Evolutionary conservation across 2,888 invertebrate species (phyloP).

Genomic region (Drosophila niveifrons): DNA sequence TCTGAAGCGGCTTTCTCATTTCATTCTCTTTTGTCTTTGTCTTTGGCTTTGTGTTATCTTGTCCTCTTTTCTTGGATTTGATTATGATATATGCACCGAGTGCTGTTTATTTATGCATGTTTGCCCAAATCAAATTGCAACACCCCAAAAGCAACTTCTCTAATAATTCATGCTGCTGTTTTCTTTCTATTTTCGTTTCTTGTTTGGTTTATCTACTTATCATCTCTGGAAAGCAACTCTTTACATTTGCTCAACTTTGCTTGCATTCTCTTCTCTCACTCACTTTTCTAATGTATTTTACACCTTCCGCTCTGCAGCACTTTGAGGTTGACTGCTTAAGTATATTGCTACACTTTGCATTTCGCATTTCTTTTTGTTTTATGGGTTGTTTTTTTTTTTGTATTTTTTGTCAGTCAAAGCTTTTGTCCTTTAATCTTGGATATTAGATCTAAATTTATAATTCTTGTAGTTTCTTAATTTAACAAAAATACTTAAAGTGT

Average conservation of each 20-base stretch:
- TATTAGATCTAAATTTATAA: too few species aligned
- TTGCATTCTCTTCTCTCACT: neutral
- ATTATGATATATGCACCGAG: slow-evolving; percentile 5
- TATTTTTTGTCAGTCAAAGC: too few species aligned
- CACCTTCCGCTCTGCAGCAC: neutral
- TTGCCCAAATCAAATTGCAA: slow-evolving; percentile 17
- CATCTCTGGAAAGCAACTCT: neutral
- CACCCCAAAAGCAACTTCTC: slow-evolving; percentile 10
- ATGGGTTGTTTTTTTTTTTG: too few species aligned
- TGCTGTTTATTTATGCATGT: slow-evolving; percentile 3
- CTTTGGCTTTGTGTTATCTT: neutral
- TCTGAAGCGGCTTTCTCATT: slow-evolving; percentile 2
- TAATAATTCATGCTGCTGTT: slow-evolving; percentile 6
- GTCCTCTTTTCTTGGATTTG: neutral
- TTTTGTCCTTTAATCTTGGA: too few species aligned
- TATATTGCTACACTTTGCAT: neutral
- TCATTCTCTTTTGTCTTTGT: neutral
- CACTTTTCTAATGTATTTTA: neutral
- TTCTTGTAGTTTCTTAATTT: too few species aligned
- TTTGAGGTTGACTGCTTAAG: slow-evolving; percentile 1
- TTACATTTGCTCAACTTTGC: neutral
- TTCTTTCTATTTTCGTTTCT: neutral
- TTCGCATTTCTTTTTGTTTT: neutral
- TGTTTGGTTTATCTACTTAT: too few species aligned
- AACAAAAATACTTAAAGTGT: too few species aligned